Evolutionary conservation across 2,797 vertebrate species (phyloP).

Genomic region (Takifugu ocellatus): DNA sequence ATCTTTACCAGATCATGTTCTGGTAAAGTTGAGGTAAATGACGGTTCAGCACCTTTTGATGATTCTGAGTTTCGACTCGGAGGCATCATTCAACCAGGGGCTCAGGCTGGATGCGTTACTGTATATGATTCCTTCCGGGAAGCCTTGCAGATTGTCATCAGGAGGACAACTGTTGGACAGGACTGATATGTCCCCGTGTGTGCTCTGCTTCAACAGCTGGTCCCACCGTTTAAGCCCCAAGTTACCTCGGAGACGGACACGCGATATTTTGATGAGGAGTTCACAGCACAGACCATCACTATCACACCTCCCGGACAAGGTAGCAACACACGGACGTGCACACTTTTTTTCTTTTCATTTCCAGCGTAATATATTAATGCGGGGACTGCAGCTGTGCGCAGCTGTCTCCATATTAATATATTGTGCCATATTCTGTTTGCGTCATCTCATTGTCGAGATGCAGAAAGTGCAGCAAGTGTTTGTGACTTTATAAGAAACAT

Average conservation of each 20-base stretch:
- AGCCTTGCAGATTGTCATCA: slow-evolving; percentile 25
- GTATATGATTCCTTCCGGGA: slow-evolving; percentile 8
- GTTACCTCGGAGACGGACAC: slow-evolving; percentile 98
- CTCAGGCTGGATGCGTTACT: slow-evolving; percentile 6
- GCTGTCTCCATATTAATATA: background rate
- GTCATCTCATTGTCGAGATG: too few species aligned
- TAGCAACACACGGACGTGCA: slow-evolving; percentile 48
- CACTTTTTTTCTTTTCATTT: slow-evolving; percentile 1
- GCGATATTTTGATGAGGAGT: slow-evolving; percentile 97
- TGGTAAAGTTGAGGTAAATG: too few species aligned
- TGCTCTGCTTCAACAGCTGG: slow-evolving; percentile 77
- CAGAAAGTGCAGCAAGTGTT: too few species aligned
- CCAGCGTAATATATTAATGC: background rate
- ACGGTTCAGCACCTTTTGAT: too few species aligned
- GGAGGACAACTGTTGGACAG: slow-evolving; percentile 37
- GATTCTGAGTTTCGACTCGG: too few species aligned
- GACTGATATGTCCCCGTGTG: slow-evolving; percentile 41
- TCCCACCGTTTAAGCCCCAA: slow-evolving; percentile 94
- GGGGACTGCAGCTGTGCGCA: background rate
- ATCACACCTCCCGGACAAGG: slow-evolving; percentile 98
- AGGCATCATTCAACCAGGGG: background rate
- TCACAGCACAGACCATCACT: slow-evolving; percentile 97
- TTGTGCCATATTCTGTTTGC: too few species aligned
- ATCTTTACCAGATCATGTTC: too few species aligned
- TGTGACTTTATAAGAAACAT: too few species aligned